phyloP scores from a whole-genome alignment of 2,888 invertebrate genomes.

The Lithosia quadra region DNA sequence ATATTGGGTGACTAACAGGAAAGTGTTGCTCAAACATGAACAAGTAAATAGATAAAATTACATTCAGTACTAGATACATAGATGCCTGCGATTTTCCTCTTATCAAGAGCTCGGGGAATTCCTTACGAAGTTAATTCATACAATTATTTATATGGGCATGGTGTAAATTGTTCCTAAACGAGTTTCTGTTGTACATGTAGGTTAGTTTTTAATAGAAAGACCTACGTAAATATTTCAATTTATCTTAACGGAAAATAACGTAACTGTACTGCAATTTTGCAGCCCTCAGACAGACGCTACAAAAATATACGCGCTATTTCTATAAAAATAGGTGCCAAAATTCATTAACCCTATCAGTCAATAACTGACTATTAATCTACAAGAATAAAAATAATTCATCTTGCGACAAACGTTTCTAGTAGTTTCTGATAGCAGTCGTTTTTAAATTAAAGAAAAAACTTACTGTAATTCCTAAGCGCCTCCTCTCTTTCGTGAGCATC shows the following conservation, averaged over 20 bases:
- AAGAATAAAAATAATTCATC: no score
- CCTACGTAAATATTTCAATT: no score
- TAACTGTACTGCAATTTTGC: no score
- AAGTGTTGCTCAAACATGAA: background rate
- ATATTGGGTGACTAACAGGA: slow-evolving; percentile 30
- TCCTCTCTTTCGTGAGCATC: slow-evolving; percentile 93
- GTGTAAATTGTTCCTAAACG: background rate
- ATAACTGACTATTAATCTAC: no score
- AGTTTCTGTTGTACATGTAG: background rate
- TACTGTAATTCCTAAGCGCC: slow-evolving; percentile 88
- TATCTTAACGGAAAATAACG: no score
- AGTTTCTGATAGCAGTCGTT: no score
- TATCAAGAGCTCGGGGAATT: slow-evolving; percentile 33
- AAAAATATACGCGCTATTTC: no score
- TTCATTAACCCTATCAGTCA: no score
- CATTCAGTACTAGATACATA: background rate
- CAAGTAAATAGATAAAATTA: slow-evolving; percentile 1
- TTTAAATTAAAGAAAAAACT: slow-evolving; percentile 43
- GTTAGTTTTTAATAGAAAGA: background rate
- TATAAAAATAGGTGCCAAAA: no score
- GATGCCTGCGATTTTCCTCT: slow-evolving; percentile 39
- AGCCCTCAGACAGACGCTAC: no score
- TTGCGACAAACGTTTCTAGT: no score
- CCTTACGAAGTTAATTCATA: slow-evolving; percentile 18
- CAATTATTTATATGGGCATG: background rate